A percentile compares a stretch with the other conserved stretches of the same genome.
phyloP scores from a whole-genome alignment of 2,888 invertebrate species.

The Crossocerus cetratus region DNA sequence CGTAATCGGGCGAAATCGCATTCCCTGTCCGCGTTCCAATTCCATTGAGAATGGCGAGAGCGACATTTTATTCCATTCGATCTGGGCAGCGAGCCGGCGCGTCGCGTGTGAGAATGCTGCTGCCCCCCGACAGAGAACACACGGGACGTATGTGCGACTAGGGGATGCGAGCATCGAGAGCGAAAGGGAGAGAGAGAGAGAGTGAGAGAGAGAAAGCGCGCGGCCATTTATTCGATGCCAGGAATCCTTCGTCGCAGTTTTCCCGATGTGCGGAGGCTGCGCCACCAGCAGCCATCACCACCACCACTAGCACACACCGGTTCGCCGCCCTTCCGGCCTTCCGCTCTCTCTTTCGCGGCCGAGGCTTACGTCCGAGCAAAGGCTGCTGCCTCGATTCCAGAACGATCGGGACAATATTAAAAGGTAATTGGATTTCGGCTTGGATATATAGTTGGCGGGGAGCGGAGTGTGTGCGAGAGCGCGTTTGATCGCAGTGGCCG shows the following conservation, averaged over 20 bases:
- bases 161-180: slow-evolving; percentile 10
- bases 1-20: slow-evolving; percentile 31
- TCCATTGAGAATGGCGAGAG: slow-evolving; percentile 37
- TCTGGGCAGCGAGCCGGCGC: slow-evolving; percentile 20
- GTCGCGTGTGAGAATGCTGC: slow-evolving; percentile 33
- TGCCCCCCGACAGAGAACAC: slow-evolving; percentile 20
- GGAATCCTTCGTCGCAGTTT: slow-evolving; percentile 47
- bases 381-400: slow-evolving; percentile 63
- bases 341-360: slow-evolving; percentile 5
- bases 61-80: slow-evolving; percentile 47
- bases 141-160: slow-evolving; percentile 41
- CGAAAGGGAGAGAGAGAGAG: too few relatives aligned
- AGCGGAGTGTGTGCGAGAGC: slow-evolving; percentile 6
- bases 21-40: slow-evolving; percentile 37
- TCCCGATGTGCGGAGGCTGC: slow-evolving; percentile 33
- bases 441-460: slow-evolving; percentile 55
- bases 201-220: too few relatives aligned
- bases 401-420: slow-evolving; percentile 64
- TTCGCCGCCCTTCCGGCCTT: neutral
- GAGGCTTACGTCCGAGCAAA: slow-evolving; percentile 39
- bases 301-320: neutral
- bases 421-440: slow-evolving; percentile 72
- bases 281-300: neutral
- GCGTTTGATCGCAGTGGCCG: slow-evolving; percentile 29
- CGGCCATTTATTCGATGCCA: slow-evolving; percentile 52